Percentiles rank a stretch among this genome's conserved stretches.
Evolutionary conservation across 1,140 invertebrate species (phyloP).

Genomic region (Temnothorax longispinosus): DNA sequence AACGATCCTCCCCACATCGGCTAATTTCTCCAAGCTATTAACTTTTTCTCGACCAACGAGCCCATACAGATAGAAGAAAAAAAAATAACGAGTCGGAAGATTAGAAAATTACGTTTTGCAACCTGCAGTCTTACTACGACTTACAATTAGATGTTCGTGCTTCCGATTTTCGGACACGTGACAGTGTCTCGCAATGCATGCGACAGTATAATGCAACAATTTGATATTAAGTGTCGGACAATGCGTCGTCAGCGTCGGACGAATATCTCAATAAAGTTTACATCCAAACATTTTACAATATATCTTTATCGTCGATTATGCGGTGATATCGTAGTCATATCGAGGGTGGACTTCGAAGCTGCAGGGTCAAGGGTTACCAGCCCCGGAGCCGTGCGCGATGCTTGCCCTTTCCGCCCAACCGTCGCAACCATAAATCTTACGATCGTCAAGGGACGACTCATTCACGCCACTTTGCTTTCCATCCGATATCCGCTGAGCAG

Average conservation of each 20-base stretch:
- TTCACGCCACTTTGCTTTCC: constrained; percentile 83
- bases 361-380: constrained; percentile 82
- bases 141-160: not conserved
- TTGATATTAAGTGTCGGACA: not conserved
- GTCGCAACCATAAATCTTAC: constrained; percentile 84
- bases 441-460: constrained; percentile 84
- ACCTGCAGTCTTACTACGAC: not conserved
- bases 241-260: not conserved
- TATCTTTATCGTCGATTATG: constrained; percentile 67
- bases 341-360: constrained; percentile 66
- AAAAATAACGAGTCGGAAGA: constrained; percentile 19
- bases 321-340: constrained; percentile 28
- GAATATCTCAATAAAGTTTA: constrained; percentile 21
- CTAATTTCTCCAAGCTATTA: constrained; percentile 83
- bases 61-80: constrained; percentile 31
- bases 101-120: constrained; percentile 61
- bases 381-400: constrained; percentile 67
- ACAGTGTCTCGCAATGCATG: not conserved
- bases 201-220: not conserved
- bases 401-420: constrained; percentile 69
- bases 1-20: constrained; percentile 70
- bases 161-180: not conserved
- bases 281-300: constrained; percentile 56
- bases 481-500: constrained; percentile 75
- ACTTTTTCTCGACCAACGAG: constrained; percentile 76